A percentile compares a stretch with the other conserved stretches of the same genome.
Evolutionary conservation across 2,888 invertebrate genomes (phyloP).

Genomic region (Drosophila nr. perissopoda): DNA sequence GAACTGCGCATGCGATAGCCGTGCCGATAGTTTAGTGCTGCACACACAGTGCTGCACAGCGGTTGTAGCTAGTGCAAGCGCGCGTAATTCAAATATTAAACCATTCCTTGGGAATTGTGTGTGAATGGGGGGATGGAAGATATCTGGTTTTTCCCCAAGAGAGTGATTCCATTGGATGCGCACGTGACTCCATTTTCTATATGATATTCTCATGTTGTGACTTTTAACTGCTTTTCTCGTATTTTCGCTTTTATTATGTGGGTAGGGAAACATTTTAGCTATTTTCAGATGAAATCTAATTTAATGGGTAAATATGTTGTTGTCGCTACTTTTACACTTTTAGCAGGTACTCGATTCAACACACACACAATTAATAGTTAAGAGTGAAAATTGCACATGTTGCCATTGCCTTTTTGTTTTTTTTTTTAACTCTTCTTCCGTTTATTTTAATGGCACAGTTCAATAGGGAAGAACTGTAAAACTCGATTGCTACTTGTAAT

Average conservation of each 20-base stretch:
- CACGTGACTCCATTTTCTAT: constrained; percentile 71
- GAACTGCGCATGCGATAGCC: constrained; percentile 29
- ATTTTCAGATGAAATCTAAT: constrained; percentile 70
- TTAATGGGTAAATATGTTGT: constrained; percentile 58
- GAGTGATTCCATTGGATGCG: constrained; percentile 49
- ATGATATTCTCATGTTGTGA: constrained; percentile 43
- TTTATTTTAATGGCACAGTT: constrained; percentile 30
- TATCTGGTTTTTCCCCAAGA: constrained; percentile 35
- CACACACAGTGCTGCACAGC: constrained; percentile 20
- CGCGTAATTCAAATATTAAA: constrained; percentile 30
- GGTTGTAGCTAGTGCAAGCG: neutral
- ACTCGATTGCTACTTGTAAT: constrained; percentile 73
- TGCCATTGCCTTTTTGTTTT: constrained; percentile 37
- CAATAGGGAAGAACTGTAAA: constrained; percentile 24
- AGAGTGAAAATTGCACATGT: constrained; percentile 52
- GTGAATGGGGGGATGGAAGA: neutral
- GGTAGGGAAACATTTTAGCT: constrained; percentile 19
- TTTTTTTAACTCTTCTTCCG: constrained; percentile 9
- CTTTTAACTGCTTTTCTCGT: constrained; percentile 52
- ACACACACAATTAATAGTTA: constrained; percentile 30
- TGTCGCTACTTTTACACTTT: constrained; percentile 11
- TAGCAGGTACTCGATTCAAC: constrained; percentile 2
- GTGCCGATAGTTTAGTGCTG: constrained; percentile 37
- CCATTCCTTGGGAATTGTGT: neutral
- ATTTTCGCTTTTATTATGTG: constrained; percentile 17